phyloP scores from a whole-genome alignment of 2,888 invertebrate species.

The Eledona agricola region DNA sequence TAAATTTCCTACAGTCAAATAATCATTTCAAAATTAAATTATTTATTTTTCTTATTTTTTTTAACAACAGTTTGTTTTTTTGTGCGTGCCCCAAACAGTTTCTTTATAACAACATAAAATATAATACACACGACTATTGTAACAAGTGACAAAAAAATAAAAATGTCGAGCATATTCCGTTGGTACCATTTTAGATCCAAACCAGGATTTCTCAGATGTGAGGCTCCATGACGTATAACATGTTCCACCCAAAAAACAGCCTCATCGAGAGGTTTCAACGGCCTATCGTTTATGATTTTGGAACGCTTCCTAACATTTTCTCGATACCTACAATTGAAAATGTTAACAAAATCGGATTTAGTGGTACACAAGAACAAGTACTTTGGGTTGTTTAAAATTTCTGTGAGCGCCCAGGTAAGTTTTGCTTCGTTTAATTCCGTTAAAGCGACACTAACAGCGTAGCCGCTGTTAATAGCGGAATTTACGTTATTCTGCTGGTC shows the following conservation, averaged over 20 bases:
- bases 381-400: slow-evolving; percentile 51
- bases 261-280: slow-evolving; percentile 43
- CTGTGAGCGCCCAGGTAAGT: slow-evolving; percentile 48
- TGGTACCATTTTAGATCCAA: slow-evolving; percentile 50
- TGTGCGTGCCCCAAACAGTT: slow-evolving; percentile 3
- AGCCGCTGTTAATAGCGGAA: slow-evolving; percentile 60
- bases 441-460: slow-evolving; percentile 58
- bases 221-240: slow-evolving; percentile 48
- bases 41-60: slow-evolving; percentile 3
- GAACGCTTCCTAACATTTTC: slow-evolving; percentile 42
- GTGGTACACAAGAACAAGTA: slow-evolving; percentile 39
- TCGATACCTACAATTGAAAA: slow-evolving; percentile 43
- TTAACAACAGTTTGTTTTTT: slow-evolving; percentile 1
- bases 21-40: background rate
- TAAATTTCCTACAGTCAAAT: too few relatives aligned
- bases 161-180: slow-evolving; percentile 25
- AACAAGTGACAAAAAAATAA: slow-evolving; percentile 13
- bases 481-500: slow-evolving; percentile 65
- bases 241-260: slow-evolving; percentile 50
- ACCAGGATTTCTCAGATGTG: slow-evolving; percentile 46
- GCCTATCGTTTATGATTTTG: slow-evolving; percentile 45
- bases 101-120: slow-evolving; percentile 9
- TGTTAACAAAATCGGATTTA: background rate
- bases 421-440: slow-evolving; percentile 53
- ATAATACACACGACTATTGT: slow-evolving; percentile 5